Evolutionary conservation across 1,140 invertebrate genomes (phyloP).

Genomic region (Helicoverpa zea): DNA sequence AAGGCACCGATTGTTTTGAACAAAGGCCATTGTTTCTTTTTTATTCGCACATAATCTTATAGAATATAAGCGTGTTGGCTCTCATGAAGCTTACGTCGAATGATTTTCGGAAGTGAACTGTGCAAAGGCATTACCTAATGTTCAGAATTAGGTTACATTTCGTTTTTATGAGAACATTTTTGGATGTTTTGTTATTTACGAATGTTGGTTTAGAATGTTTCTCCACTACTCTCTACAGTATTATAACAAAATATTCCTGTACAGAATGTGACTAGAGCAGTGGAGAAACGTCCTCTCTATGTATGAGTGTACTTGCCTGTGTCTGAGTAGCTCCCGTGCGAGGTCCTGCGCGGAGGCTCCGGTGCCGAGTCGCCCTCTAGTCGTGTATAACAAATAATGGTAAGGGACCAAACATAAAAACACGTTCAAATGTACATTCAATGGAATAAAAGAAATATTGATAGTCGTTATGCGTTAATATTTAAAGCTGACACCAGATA

Average conservation of each 20-base stretch:
- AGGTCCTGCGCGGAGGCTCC: constrained; percentile 89
- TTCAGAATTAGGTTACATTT: constrained; percentile 52
- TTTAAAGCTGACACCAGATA: constrained; percentile 1
- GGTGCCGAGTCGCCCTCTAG: constrained; percentile 90
- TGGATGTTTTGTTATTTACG: constrained; percentile 15
- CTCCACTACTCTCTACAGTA: too few species aligned
- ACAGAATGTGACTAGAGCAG: too few species aligned
- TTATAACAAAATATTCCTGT: too few species aligned
- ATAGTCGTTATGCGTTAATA: constrained; percentile 53
- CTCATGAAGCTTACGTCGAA: constrained; percentile 51
- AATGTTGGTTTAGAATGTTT: background rate
- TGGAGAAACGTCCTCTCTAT: background rate
- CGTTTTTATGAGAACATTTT: constrained; percentile 36
- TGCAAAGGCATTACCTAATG: constrained; percentile 54
- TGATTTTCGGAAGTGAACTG: constrained; percentile 56
- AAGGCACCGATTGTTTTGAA: constrained; percentile 69
- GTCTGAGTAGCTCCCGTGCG: constrained; percentile 87
- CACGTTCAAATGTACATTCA: constrained; percentile 57
- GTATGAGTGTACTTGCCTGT: constrained; percentile 86
- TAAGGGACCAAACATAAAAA: constrained; percentile 64
- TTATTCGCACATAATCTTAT: constrained; percentile 68
- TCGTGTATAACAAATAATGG: constrained; percentile 83
- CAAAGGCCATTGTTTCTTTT: constrained; percentile 81
- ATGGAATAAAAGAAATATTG: constrained; percentile 55
- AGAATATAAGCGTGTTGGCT: constrained; percentile 50